Evolutionary conservation across 1,140 invertebrate genomes (phyloP).

Genomic region (Streblospio benedicti): DNA sequence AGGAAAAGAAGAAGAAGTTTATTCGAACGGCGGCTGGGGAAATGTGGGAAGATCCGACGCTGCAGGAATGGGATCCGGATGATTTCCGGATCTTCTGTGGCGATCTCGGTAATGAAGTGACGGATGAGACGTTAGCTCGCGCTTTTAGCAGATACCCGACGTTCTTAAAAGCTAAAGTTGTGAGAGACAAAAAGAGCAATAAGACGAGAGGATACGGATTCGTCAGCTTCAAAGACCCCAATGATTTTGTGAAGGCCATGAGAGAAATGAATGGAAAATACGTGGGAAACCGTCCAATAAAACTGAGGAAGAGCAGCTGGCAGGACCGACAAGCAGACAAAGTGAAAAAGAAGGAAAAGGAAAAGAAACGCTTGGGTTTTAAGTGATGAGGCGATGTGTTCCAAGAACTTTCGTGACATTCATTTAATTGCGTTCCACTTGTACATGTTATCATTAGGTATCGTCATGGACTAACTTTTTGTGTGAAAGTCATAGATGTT

Average conservation of each 20-base stretch:
- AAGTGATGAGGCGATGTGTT: constrained; percentile 24
- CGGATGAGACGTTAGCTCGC: constrained; percentile 84
- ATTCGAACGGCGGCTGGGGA: constrained; percentile 83
- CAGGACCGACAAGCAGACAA: constrained; percentile 85
- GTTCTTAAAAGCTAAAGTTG: constrained; percentile 15
- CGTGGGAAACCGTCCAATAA: constrained; percentile 95
- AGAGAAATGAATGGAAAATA: constrained; percentile 92
- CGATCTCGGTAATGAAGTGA: constrained; percentile 97
- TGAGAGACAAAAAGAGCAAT: constrained; percentile 17
- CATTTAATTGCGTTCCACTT: too few relatives aligned
- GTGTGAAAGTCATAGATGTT: too few relatives aligned
- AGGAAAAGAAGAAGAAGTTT: constrained; percentile 65
- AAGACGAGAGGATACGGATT: constrained; percentile 17
- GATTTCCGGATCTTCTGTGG: constrained; percentile 98
- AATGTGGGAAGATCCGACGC: constrained; percentile 85
- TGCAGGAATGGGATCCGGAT: constrained; percentile 88
- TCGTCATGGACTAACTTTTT: too few relatives aligned
- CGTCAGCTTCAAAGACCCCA: constrained; percentile 94
- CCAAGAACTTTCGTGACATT: too few relatives aligned
- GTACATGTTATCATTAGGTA: too few relatives aligned
- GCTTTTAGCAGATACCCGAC: constrained; percentile 67
- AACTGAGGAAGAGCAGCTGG: constrained; percentile 93
- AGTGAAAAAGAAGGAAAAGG: constrained; percentile 89
- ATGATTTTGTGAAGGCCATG: constrained; percentile 96
- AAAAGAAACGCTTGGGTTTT: constrained; percentile 56